Evolutionary conservation across 2,113 vertebrate species (phyloP).

Genomic region (Eidolon helvum): DNA sequence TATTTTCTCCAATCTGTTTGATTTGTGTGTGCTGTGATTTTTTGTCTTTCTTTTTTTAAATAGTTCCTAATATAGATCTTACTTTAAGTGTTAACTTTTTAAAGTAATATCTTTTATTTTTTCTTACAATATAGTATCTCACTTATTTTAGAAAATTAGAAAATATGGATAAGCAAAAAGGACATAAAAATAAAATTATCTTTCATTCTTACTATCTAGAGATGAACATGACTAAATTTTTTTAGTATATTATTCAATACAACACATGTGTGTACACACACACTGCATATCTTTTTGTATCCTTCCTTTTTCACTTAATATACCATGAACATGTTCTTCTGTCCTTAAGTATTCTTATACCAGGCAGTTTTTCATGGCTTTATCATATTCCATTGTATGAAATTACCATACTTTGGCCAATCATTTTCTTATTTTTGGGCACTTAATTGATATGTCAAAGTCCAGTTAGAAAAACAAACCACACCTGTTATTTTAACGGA

Average conservation of each 20-base stretch:
- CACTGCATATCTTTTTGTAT: not conserved
- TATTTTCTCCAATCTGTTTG: not conserved
- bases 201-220: not conserved
- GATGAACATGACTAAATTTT: not conserved
- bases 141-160: constrained; percentile 15
- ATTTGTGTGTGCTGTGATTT: not conserved
- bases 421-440: not conserved
- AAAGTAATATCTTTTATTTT: not conserved
- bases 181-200: not conserved
- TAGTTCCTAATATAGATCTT: not conserved
- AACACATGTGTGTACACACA: not conserved
- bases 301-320: not conserved
- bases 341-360: not conserved
- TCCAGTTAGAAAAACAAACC: not conserved
- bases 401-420: not conserved
- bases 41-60: not conserved
- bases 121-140: not conserved
- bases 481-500: not conserved
- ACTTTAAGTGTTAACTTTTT: not conserved
- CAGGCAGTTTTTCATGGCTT: not conserved
- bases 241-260: not conserved
- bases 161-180: constrained; percentile 34
- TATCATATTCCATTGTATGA: not conserved
- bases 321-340: not conserved
- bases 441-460: not conserved